Percentiles rank a stretch among this genome's conserved stretches.
Evolutionary conservation across 2,797 vertebrate species (phyloP).

Genomic region (Atherinosoma microstoma): DNA sequence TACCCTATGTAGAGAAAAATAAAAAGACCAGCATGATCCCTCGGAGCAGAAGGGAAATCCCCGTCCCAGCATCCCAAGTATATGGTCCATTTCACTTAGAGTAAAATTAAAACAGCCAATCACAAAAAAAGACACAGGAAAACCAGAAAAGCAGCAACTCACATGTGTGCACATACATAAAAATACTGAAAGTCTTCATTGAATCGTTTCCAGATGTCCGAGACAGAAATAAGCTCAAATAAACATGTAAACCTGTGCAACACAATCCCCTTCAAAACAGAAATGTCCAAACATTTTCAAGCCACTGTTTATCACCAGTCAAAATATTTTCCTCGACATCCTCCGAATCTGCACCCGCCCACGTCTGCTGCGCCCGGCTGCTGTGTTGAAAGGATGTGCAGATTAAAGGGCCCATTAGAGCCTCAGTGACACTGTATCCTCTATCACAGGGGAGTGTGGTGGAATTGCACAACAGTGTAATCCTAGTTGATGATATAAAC

Average conservation of each 20-base stretch:
- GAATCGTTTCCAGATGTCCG: slow-evolving; percentile 66
- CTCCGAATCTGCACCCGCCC: slow-evolving; percentile 67
- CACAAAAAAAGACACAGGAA: neutral
- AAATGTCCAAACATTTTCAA: slow-evolving; percentile 80
- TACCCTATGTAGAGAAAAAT: neutral
- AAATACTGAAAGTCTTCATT: slow-evolving; percentile 13
- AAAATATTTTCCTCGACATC: slow-evolving; percentile 75
- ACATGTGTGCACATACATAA: slow-evolving; percentile 3
- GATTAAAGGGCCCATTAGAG: slow-evolving; percentile 75
- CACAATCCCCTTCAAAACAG: slow-evolving; percentile 61
- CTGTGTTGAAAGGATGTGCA: slow-evolving; percentile 68
- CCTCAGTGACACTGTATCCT: slow-evolving; percentile 61
- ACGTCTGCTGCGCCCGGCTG: slow-evolving; percentile 57
- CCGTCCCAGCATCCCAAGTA: slow-evolving; percentile 27
- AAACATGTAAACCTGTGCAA: slow-evolving; percentile 51
- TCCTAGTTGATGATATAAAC: slow-evolving; percentile 68
- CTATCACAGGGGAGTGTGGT: slow-evolving; percentile 59
- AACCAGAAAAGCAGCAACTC: neutral
- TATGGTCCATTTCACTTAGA: neutral
- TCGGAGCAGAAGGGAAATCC: slow-evolving; percentile 38
- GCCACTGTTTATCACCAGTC: slow-evolving; percentile 76
- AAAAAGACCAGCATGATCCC: neutral
- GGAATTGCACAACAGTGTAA: slow-evolving; percentile 54
- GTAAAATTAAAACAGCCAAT: slow-evolving; percentile 1
- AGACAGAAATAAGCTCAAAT: slow-evolving; percentile 47